Evolutionary conservation across 2,888 invertebrate species (phyloP).

Genomic region (Acronicta alni): DNA sequence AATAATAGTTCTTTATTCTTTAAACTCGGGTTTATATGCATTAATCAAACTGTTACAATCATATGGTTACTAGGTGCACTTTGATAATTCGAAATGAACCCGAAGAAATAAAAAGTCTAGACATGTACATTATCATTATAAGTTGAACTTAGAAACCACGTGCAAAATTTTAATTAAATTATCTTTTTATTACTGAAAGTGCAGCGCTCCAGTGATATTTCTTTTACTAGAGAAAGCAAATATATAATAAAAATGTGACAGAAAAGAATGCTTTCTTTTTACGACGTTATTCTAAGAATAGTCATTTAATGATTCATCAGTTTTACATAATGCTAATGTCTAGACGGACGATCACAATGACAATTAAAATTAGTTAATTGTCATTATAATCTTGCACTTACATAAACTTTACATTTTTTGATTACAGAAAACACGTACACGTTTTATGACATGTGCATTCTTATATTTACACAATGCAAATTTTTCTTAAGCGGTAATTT

Average conservation of each 20-base stretch:
- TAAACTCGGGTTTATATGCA: neutral
- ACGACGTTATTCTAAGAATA: conserved; percentile 30
- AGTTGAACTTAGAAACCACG: conserved; percentile 1
- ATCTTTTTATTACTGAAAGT: conserved; percentile 28
- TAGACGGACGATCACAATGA: no score
- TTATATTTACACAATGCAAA: no score
- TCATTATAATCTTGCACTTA: conserved; percentile 2
- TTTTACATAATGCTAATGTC: conserved; percentile 18
- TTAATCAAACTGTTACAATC: no score
- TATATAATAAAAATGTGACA: conserved; percentile 41
- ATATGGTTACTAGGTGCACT: no score
- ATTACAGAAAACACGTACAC: no score
- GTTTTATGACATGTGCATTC: no score
- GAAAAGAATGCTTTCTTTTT: conserved; percentile 54
- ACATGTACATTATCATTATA: neutral
- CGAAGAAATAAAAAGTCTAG: no score
- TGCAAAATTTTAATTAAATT: conserved; percentile 4
- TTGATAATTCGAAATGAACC: no score
- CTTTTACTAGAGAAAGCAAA: conserved; percentile 53
- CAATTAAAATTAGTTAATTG: conserved; percentile 14
- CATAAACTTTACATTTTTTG: neutral
- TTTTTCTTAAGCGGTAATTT: neutral
- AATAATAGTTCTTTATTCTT: neutral
- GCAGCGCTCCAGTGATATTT: conserved; percentile 32
- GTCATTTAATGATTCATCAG: conserved; percentile 40